Base-by-base conservation (phyloP, 1,140 invertebrate genomes). In the Pseudomyrmex flavicornis region DNA sequence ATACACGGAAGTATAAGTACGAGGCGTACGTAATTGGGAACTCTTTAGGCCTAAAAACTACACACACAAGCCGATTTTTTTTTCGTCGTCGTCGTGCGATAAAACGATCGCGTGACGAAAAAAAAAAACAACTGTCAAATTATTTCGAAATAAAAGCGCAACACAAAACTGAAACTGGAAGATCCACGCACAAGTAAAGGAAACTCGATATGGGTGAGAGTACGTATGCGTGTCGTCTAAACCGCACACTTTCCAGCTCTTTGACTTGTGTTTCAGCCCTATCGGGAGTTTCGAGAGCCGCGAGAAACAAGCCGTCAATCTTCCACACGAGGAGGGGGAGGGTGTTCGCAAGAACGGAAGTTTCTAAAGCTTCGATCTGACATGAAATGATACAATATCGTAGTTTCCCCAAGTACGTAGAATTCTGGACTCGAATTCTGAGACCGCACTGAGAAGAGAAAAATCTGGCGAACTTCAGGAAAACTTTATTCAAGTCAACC, bases 231-330 rank as follows among this genome's bases (percentile, higher is more conserved):
- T 13, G 48, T 73, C 72, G 73, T 77, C 73, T 85, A 89, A 35
- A 89, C 85, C 88, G 61, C 85, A 66, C 82, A 85, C 88, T 89
- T 89, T 89, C 88, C 82, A 89, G 82, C 65, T 62, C 54, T 75
- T 73, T 15, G 87, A 87, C 85, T 89, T 85, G 70, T 48, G 75
- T 89, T 89, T 89, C 87, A 89, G 52, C 17, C 68, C 52, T 20
- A 35, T 52, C 13, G 20, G 44, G 35, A 59, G 35, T 35, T 35
- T 35, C 35, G 35, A 70, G 15, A 22, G 75, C 35, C 54, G 65
- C 65, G 35, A 58, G 76, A 80, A 17, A 35, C 35, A 35, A 79
- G 15, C 8, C 9, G 13, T 17, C 15, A 44, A 35, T 15, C n/a
- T 17, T 48, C 44, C 35, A 46, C 2, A 15, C 12, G 26, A 13